phyloP scores from a whole-genome alignment of 2,797 vertebrate species.

The Oreortyx pictus region DNA sequence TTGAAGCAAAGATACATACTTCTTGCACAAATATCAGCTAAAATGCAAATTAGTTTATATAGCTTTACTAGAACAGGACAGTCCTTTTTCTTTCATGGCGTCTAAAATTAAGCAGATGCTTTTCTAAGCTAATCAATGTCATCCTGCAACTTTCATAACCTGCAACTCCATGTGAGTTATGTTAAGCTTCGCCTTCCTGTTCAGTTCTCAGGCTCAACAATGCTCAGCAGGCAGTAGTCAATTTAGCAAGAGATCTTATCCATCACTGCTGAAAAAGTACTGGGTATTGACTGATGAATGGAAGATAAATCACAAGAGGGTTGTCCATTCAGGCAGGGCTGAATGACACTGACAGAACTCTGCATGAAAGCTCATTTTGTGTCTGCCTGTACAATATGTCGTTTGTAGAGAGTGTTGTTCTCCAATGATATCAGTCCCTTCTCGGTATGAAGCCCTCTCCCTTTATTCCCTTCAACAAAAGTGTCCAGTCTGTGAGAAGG shows the following conservation, averaged over 20 bases:
- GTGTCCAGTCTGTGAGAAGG: conserved; percentile 61
- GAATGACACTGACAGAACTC: conserved; percentile 78
- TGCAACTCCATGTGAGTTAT: conserved; percentile 48
- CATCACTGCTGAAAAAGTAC: conserved; percentile 79
- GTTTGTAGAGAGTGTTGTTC: conserved; percentile 70
- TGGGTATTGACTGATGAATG: conserved; percentile 79
- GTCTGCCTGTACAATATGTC: conserved; percentile 76
- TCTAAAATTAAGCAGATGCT: background rate
- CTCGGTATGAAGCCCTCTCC: conserved; percentile 65
- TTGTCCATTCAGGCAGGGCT: conserved; percentile 79
- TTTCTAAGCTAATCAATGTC: background rate
- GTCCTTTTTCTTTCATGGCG: background rate
- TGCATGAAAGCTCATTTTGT: conserved; percentile 79
- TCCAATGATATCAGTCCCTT: conserved; percentile 75
- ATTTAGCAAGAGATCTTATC: conserved; percentile 80
- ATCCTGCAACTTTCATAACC: conserved; percentile 15
- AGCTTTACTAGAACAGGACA: background rate
- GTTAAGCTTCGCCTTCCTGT: conserved; percentile 57
- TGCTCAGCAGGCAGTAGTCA: conserved; percentile 81
- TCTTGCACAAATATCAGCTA: background rate
- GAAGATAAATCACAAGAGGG: conserved; percentile 82
- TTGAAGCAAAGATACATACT: background rate
- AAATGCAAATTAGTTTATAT: background rate
- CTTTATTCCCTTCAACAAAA: conserved; percentile 77
- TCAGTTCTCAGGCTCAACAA: conserved; percentile 77